phyloP scores from a whole-genome alignment of 2,888 invertebrate species.

The Lasioglossum morio region DNA sequence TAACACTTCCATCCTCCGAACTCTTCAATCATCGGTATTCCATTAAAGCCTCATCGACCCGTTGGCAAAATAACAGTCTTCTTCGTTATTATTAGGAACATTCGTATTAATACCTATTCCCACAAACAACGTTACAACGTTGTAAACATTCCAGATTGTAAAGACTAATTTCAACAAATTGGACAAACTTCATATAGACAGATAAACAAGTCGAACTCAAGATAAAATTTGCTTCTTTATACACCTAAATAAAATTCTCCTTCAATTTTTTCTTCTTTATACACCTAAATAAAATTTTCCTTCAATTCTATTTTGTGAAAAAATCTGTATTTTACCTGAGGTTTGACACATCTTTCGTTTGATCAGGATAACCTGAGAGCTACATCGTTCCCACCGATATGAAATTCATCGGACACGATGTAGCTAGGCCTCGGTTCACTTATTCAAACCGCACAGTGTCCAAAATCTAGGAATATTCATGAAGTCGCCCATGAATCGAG shows the following conservation, averaged over 20 bases:
- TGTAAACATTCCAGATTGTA: not conserved
- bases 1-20: not conserved
- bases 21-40: not conserved
- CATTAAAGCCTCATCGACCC: not conserved
- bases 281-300: not conserved
- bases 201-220: no score
- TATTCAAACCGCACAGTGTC: slow-evolving; percentile 45
- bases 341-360: not conserved
- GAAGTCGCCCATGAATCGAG: slow-evolving; percentile 49
- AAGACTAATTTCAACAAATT: not conserved
- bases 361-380: not conserved
- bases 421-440: slow-evolving; percentile 33
- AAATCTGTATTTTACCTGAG: not conserved
- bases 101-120: not conserved
- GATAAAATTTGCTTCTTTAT: no score
- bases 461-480: slow-evolving; percentile 64
- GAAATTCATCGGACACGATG: slow-evolving; percentile 60
- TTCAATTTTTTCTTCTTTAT: no score
- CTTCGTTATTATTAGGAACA: not conserved
- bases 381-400: slow-evolving; percentile 31
- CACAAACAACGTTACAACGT: not conserved
- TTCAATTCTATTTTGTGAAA: not conserved
- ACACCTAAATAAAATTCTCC: no score
- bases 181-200: not conserved
- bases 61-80: not conserved